A percentile compares a stretch with the other conserved stretches of the same genome.
phyloP scores from a whole-genome alignment of 2,797 vertebrate genomes.

The Aldrovandia affinis region DNA sequence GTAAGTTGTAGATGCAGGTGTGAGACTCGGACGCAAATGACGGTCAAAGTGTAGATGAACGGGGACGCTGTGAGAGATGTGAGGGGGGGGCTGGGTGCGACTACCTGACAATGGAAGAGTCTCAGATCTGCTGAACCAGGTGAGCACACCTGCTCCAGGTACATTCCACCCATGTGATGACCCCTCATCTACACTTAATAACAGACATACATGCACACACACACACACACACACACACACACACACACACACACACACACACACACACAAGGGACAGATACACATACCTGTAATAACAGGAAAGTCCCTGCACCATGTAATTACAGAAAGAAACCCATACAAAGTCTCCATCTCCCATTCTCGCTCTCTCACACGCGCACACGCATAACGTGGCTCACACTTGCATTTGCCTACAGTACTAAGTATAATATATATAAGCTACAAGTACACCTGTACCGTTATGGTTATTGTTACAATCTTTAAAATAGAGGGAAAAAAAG shows the following conservation, averaged over 20 bases:
- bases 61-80: background rate
- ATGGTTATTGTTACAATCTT: constrained; percentile 80
- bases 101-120: constrained; percentile 73
- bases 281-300: constrained; percentile 29
- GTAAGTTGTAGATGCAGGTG: constrained; percentile 15
- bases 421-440: constrained; percentile 74
- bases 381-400: constrained; percentile 72
- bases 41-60: constrained; percentile 13
- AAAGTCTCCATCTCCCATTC: constrained; percentile 20
- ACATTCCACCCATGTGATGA: constrained; percentile 66
- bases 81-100: constrained; percentile 17
- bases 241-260: constrained; percentile 22
- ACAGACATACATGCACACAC: background rate
- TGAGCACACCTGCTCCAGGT: constrained; percentile 70
- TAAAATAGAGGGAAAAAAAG: constrained; percentile 65
- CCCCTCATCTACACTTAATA: constrained; percentile 47
- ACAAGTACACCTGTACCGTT: constrained; percentile 76
- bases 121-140: constrained; percentile 67
- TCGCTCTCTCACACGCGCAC: constrained; percentile 38
- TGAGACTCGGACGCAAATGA: background rate
- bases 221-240: constrained; percentile 8
- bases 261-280: constrained; percentile 42
- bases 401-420: constrained; percentile 76
- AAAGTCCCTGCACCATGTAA: background rate
- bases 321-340: background rate